Evolutionary conservation across 2,888 invertebrate species (phyloP).

Genomic region (Frankliniella fusca): DNA sequence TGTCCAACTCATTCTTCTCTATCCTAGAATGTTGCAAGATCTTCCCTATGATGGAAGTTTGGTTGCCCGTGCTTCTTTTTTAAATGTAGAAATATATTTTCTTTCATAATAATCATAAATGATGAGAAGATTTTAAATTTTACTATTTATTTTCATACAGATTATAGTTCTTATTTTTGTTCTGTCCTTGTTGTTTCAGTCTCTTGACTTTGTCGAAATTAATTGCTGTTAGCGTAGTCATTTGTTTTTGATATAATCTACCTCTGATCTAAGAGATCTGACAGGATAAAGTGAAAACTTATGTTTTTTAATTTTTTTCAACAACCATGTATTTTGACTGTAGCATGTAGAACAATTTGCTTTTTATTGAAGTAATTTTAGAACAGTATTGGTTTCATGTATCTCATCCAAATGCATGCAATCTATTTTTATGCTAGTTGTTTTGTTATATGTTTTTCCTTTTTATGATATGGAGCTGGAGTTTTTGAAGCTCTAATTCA

Average conservation of each 20-base stretch:
- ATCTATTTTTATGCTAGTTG: neutral
- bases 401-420: too few relatives aligned
- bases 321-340: neutral
- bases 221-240: neutral
- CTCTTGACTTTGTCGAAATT: neutral
- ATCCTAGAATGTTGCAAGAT: too few relatives aligned
- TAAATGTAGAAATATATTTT: neutral
- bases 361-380: neutral
- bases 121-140: neutral
- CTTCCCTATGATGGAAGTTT: neutral
- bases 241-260: neutral
- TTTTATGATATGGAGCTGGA: neutral
- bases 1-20: too few relatives aligned
- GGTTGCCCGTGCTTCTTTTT: neutral
- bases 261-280: neutral
- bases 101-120: neutral
- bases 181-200: conserved; percentile 1
- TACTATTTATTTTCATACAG: conserved; percentile 23
- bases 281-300: neutral
- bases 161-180: neutral
- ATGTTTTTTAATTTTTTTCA: neutral
- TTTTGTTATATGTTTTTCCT: neutral
- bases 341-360: neutral
- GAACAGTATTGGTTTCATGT: too few relatives aligned
- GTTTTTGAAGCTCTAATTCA: neutral